These are phyloP conservation scores for Electrona antarctica DNA, from an alignment of 2,113 vertebrate species.

Conservation along the genomic window DNA sequence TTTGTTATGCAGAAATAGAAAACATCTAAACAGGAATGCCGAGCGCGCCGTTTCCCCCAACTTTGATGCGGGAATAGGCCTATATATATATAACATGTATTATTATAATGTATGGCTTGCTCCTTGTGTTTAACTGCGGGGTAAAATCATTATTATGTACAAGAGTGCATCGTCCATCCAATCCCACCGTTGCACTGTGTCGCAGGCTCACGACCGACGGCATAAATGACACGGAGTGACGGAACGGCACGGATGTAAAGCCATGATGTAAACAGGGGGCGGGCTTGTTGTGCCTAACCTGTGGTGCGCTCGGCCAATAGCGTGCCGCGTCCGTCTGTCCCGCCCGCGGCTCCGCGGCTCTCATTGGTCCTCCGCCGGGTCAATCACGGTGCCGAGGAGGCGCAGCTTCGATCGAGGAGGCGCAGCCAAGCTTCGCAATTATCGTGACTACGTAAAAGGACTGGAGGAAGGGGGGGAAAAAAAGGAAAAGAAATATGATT, in stretches of 20 bases:
- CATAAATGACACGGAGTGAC: slow-evolving; percentile 39
- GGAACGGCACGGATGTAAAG: neutral
- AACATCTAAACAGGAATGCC: neutral
- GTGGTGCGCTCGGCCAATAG: slow-evolving; percentile 53
- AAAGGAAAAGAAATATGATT: slow-evolving; percentile 58
- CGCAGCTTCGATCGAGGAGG: slow-evolving; percentile 33
- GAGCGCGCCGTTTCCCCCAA: too few relatives aligned
- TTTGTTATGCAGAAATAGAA: neutral
- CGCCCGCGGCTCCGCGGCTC: neutral
- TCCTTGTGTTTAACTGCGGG: neutral
- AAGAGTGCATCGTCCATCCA: slow-evolving; percentile 54
- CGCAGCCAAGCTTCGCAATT: slow-evolving; percentile 54
- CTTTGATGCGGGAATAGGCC: neutral
- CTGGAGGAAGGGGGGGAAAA: neutral
- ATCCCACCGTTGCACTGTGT: slow-evolving; percentile 62
- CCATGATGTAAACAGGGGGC: slow-evolving; percentile 74
- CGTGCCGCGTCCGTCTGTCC: neutral
- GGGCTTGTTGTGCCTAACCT: slow-evolving; percentile 64
- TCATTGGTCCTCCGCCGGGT: slow-evolving; percentile 64
- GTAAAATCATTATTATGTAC: slow-evolving; percentile 42
- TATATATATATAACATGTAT: neutral
- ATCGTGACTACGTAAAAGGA: slow-evolving; percentile 47
- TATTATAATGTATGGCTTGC: neutral
- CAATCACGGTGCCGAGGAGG: slow-evolving; percentile 28
- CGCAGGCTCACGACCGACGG: slow-evolving; percentile 72